A percentile compares a stretch with the other conserved stretches of the same genome.
These are phyloP conservation scores for Lanistes nyassanus DNA, from an alignment of 1,140 invertebrate genomes.

Conservation along the genomic window DNA sequence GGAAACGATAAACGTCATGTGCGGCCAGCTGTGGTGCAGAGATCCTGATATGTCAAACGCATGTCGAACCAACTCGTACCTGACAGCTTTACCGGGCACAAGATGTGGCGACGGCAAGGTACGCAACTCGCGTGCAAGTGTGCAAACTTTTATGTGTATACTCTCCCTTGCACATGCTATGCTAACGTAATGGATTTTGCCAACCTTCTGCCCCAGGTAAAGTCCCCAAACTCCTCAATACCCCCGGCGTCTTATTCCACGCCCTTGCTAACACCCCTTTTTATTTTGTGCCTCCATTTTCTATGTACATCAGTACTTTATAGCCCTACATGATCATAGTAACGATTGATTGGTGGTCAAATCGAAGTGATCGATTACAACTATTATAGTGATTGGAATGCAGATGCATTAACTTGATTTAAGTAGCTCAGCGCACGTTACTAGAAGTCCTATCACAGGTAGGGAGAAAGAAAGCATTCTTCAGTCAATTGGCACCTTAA, in stretches of 20 bases:
- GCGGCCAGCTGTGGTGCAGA: conserved; percentile 38
- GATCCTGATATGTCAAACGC: conserved; percentile 29
- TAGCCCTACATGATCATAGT: too few species aligned
- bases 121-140: not conserved
- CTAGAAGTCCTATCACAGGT: too few species aligned
- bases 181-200: not conserved
- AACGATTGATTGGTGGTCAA: too few species aligned
- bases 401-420: too few species aligned
- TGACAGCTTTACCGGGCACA: conserved; percentile 36
- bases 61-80: conserved; percentile 37
- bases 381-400: too few species aligned
- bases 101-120: conserved; percentile 31
- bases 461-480: too few species aligned
- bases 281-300: not conserved
- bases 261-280: not conserved
- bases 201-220: not conserved
- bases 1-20: conserved; percentile 9
- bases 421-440: too few species aligned
- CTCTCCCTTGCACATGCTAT: not conserved
- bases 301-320: not conserved
- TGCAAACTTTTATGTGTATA: not conserved
- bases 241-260: not conserved
- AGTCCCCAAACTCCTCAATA: not conserved
- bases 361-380: too few species aligned
- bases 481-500: too few species aligned